Base-by-base conservation (phyloP, 2,888 invertebrate genomes). In the Noctua janthe region DNA sequence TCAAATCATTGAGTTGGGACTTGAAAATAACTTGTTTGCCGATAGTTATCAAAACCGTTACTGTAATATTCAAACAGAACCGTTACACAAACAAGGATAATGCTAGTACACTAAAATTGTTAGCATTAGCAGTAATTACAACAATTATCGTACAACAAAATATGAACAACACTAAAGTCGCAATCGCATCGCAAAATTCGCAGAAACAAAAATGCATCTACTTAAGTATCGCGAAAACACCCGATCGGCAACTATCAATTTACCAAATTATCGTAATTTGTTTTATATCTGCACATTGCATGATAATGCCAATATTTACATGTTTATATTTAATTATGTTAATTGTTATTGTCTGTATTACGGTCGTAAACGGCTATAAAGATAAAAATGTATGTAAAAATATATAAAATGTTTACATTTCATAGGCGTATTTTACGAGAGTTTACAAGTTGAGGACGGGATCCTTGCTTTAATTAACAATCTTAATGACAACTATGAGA, bases 171-270 rank as follows among this genome's bases (percentile, higher is more conserved):
- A 84, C 69, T 82, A 73, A 82, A 80, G 73, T 78, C 81, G 70
- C 89, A 90, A 76, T 94, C 94, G 95, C 95, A 91, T 91, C 78
- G 94, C 94, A 80, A 84, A 79, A 83, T 81, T 82, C 87, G 85
- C 83, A 86, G 76, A 73, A 85, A 81, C 82, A 74, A 83, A 82
- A 82, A 76, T 86, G 66, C 49, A 78, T 76, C 71, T 74, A 84
- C 85, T 75, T 77, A 80, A 51, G 74, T 87, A 85, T 76, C 67
- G 78, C 72, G 81, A 78, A 86, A 71, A 86, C 85, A 89, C 85
- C 81, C 77, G 88, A 82, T 80, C 75, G 78, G 35, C 84, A 81
- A 83, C 87, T 89, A 90, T 88, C 87, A 84, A 85, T 90, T 85
- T 71, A 83, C 82, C 76, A 89, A 91, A 89, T 91, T 85, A 87